Conservation (phyloP, 2,888 invertebrate species). For the Pristionchus entomophagus region DNA sequence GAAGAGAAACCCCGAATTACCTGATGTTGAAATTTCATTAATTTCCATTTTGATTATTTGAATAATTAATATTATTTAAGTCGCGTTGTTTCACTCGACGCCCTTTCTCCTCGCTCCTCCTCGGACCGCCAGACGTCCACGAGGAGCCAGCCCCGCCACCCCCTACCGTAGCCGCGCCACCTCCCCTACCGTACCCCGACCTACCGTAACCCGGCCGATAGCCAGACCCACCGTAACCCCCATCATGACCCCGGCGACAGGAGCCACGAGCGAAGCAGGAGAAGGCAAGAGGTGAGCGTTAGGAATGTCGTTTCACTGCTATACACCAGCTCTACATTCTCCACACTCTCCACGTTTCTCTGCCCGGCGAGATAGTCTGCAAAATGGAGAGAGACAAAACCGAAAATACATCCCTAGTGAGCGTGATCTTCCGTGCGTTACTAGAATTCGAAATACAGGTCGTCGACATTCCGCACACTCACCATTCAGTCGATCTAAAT, state of each 20-base stretch:
- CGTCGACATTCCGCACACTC: too few relatives aligned
- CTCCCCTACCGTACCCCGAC: not conserved
- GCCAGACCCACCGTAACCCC: not conserved
- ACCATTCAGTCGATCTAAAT: too few relatives aligned
- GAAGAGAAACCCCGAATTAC: not conserved
- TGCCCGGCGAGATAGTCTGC: too few relatives aligned
- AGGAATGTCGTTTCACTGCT: not conserved
- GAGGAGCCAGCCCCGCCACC: not conserved
- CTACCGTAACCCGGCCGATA: not conserved
- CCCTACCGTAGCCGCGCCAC: not conserved
- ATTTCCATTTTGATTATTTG: not conserved
- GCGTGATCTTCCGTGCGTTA: too few relatives aligned
- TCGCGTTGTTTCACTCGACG: constrained; percentile 45
- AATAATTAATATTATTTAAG: not conserved
- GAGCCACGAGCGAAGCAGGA: not conserved
- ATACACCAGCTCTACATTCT: too few relatives aligned
- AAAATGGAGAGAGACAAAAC: too few relatives aligned
- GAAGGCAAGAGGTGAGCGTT: not conserved
- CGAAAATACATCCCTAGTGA: too few relatives aligned
- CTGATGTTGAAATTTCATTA: too few relatives aligned
- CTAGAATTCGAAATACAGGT: too few relatives aligned
- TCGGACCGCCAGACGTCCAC: not conserved
- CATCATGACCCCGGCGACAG: not conserved
- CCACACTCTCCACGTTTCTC: too few relatives aligned
- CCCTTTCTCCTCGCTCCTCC: constrained; percentile 42